These are phyloP conservation scores for Corythoichthys intestinalis DNA, from an alignment of 2,113 vertebrate genomes.

Conservation along the genomic window DNA sequence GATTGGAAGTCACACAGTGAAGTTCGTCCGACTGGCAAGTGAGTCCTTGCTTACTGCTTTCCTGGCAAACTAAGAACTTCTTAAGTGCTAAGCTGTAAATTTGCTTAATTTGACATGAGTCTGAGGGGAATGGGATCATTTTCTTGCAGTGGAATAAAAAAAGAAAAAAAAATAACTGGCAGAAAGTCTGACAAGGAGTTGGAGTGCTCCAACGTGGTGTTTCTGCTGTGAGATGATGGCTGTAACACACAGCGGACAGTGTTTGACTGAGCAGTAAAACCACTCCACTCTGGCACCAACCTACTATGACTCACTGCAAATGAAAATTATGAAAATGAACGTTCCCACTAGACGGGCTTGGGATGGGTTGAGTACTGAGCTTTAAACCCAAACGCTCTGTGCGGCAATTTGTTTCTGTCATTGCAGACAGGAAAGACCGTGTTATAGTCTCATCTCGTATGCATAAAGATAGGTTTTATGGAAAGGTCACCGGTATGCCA, in stretches of 20 bases:
- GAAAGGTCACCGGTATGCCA: neutral
- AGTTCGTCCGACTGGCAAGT: conserved; percentile 45
- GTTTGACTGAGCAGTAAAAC: conserved; percentile 60
- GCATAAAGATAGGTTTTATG: conserved; percentile 4
- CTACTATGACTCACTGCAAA: conserved; percentile 50
- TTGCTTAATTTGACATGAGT: conserved; percentile 77
- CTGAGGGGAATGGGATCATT: conserved; percentile 67
- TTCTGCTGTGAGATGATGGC: conserved; percentile 55
- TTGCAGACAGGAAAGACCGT: conserved; percentile 1
- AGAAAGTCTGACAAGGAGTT: conserved; percentile 69
- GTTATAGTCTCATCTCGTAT: neutral
- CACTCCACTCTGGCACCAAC: conserved; percentile 46
- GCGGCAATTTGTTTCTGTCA: conserved; percentile 1
- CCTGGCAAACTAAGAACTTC: conserved; percentile 71
- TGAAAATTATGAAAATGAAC: conserved; percentile 26
- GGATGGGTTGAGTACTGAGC: conserved; percentile 14
- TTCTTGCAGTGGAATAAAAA: conserved; percentile 62
- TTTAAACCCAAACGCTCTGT: conserved; percentile 7
- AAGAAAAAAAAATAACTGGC: conserved; percentile 39
- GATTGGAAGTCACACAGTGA: conserved; percentile 48
- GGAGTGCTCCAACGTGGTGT: conserved; percentile 68
- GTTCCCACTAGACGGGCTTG: conserved; percentile 29
- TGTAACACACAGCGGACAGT: conserved; percentile 60
- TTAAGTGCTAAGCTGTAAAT: conserved; percentile 77
- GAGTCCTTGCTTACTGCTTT: conserved; percentile 54